phyloP scores from a whole-genome alignment of 2,888 invertebrate genomes.

The Meteorus colon region DNA sequence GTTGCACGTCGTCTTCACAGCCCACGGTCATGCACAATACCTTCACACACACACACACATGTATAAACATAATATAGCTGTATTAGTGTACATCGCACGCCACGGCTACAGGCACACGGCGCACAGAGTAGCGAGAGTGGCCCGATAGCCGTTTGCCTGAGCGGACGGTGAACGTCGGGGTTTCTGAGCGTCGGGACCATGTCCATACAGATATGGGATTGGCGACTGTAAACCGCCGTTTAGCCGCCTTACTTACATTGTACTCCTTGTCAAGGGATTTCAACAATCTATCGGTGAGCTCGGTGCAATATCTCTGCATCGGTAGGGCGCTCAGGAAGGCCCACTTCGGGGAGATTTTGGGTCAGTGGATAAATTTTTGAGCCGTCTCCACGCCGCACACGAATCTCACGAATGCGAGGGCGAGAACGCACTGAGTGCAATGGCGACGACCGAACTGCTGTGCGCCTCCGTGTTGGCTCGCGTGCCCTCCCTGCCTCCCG shows the following conservation, averaged over 20 bases:
- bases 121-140: slow-evolving; percentile 64
- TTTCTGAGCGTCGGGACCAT: slow-evolving; percentile 17
- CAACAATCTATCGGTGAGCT: slow-evolving; percentile 96
- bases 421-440: slow-evolving; percentile 70
- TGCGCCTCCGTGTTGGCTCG: slow-evolving; percentile 60
- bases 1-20: slow-evolving; percentile 14
- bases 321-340: slow-evolving; percentile 73
- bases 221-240: slow-evolving; percentile 27
- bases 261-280: slow-evolving; percentile 97
- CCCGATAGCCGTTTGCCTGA: slow-evolving; percentile 71
- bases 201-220: neutral
- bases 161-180: slow-evolving; percentile 81
- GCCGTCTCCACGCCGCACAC: slow-evolving; percentile 69
- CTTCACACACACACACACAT: neutral
- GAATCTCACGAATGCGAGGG: slow-evolving; percentile 65
- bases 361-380: slow-evolving; percentile 41
- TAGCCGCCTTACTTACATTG: slow-evolving; percentile 87
- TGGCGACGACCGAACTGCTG: slow-evolving; percentile 75
- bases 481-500: slow-evolving; percentile 62
- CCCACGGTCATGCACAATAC: slow-evolving; percentile 24
- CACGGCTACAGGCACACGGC: slow-evolving; percentile 47
- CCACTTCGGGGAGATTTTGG: slow-evolving; percentile 63
- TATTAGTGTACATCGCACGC: slow-evolving; percentile 34
- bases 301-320: slow-evolving; percentile 77
- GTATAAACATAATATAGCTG: neutral